Evolutionary conservation across 2,797 vertebrate genomes (phyloP).

Genomic region (Typhlichthys eigenmanni): DNA sequence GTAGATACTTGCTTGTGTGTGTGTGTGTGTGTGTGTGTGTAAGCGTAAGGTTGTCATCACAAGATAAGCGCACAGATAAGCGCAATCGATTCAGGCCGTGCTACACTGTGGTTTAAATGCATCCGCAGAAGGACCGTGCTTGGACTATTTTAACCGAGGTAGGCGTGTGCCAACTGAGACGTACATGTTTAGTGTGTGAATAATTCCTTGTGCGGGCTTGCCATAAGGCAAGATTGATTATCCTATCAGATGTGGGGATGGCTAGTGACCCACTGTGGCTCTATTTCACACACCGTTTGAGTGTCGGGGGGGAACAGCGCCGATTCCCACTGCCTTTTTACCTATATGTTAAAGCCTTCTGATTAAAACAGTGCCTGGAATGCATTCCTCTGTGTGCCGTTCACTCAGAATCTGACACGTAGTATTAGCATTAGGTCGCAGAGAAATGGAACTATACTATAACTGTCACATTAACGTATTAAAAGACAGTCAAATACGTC

Average conservation of each 20-base stretch:
- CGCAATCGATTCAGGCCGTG: slow-evolving; percentile 46
- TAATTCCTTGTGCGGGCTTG: slow-evolving; percentile 63
- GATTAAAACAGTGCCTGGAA: no score
- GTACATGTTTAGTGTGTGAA: slow-evolving; percentile 56
- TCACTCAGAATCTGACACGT: no score
- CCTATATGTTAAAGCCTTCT: no score
- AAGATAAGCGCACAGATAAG: slow-evolving; percentile 61
- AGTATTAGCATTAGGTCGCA: no score
- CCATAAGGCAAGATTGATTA: slow-evolving; percentile 71
- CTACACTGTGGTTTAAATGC: slow-evolving; percentile 18
- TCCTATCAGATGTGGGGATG: slow-evolving; percentile 69
- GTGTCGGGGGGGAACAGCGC: slow-evolving; percentile 29
- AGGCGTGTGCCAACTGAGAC: slow-evolving; percentile 44
- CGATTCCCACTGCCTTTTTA: no score
- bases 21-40: slow-evolving; percentile 6
- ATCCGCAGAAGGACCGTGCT: slow-evolving; percentile 3
- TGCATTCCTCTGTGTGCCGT: no score
- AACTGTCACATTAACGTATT: no score
- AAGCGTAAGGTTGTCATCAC: slow-evolving; percentile 37
- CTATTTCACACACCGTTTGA: slow-evolving; percentile 68
- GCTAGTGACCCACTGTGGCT: slow-evolving; percentile 62
- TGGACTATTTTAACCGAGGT: slow-evolving; percentile 11
- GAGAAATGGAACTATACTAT: no score
- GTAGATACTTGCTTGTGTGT: slow-evolving; percentile 42
- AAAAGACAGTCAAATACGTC: no score